Evolutionary conservation across 2,113 vertebrate species (phyloP), one percentile per base, ranked within the genome.

Genomic region (Meriones unguiculatus): DNA sequence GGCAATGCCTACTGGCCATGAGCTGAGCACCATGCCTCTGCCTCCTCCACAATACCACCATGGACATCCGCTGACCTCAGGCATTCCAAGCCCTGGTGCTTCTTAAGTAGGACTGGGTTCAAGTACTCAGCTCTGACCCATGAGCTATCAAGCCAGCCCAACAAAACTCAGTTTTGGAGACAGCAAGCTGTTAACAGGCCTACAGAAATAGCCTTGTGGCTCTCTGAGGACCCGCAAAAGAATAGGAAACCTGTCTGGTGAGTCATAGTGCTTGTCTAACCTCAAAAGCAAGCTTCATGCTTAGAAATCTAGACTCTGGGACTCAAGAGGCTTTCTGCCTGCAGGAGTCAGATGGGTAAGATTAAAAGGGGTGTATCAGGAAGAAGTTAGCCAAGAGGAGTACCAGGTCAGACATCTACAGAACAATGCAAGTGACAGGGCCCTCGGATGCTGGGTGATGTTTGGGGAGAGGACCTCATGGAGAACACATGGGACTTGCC

Each of bases 251-350:
- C 57, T 76, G 75, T 78, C 82, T 17, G 14, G 25, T 89, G 78
- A 84, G 80, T 95, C 91, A 82, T 8, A 25, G 57, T 84, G 73
- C 46, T 38, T 81, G 85, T 87, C 95, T 92, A 52, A 50, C 57
- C 76, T 90, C 1, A 0, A 50, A 86, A 80, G n/a, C n/a, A 87
- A 70, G n/a, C 28, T 41, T 14, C 77, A 57, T 82, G 92, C 81
- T 54, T 72, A 38, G 32, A 46, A 41, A 38, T 14, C 41, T 20
- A 17, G 15, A 35, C 2, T 24, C 85, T 1, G 86, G 46, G 32
- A 17, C 22, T 57, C 32, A 38, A 35, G 30, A 87, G 38, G 14
- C 32, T 65, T n/a, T 59, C 59, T 9, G 1, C 41, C 62, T 11
- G 46, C n/a, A 7, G 30, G 1, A 0, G n/a, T n/a, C 20, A 57